phyloP scores from a whole-genome alignment of 2,113 vertebrate genomes.

The Ramphastos sulfuratus region DNA sequence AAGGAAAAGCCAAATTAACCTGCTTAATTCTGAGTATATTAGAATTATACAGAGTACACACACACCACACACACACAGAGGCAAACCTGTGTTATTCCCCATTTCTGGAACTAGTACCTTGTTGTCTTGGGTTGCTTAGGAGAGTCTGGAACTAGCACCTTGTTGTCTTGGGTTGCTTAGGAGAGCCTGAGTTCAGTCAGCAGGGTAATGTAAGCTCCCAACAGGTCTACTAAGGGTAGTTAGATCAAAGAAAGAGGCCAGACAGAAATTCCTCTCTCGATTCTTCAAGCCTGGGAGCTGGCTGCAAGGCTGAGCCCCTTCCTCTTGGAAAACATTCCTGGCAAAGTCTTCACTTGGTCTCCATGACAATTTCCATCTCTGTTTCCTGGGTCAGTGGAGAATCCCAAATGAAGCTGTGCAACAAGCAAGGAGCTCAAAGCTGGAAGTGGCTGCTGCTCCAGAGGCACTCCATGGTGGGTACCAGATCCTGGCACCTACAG shows the following conservation, averaged over 20 bases:
- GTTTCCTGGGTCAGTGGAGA: neutral
- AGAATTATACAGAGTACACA: neutral
- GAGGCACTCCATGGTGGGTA: neutral
- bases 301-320: conserved; percentile 13
- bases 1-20: conserved; percentile 46
- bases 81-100: neutral
- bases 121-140: conserved; percentile 3
- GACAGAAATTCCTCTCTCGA: neutral
- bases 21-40: neutral
- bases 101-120: conserved; percentile 26
- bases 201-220: neutral
- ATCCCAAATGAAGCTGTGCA: neutral
- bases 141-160: conserved; percentile 26
- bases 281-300: neutral
- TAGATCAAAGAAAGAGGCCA: neutral
- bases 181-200: conserved; percentile 20
- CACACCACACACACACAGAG: neutral
- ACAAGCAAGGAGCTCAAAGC: neutral
- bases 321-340: conserved; percentile 14
- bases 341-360: conserved; percentile 26
- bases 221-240: neutral
- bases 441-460: neutral
- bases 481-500: conserved; percentile 6
- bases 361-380: conserved; percentile 47
- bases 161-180: conserved; percentile 2